Evolutionary conservation across 2,797 vertebrate species (phyloP).

Genomic region (Ceryle rudis): DNA sequence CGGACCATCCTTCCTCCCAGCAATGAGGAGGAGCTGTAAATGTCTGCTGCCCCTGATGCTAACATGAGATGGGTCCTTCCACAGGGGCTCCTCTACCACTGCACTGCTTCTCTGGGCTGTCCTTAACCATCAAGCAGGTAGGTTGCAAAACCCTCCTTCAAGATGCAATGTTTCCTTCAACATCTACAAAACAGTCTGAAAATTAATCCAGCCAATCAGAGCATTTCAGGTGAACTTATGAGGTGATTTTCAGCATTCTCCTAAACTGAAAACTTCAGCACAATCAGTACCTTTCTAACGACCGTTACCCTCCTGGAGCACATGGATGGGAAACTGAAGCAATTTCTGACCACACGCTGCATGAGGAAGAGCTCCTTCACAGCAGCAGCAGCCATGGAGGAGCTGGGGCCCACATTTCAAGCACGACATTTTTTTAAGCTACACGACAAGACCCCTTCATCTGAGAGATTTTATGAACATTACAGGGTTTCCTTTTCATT

Average conservation of each 20-base stretch:
- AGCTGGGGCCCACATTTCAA: background rate
- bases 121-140: background rate
- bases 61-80: background rate
- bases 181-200: background rate
- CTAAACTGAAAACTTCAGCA: background rate
- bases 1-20: background rate
- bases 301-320: background rate
- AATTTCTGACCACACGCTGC: rapidly evolving
- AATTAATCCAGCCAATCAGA: background rate
- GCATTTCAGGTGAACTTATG: background rate
- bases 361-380: background rate
- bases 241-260: background rate
- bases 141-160: background rate
- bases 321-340: background rate
- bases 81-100: background rate
- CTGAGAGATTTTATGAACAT: background rate
- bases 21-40: background rate
- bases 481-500: background rate
- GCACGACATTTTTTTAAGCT: too few species aligned
- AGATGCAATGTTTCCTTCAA: background rate
- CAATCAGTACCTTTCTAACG: background rate
- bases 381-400: background rate
- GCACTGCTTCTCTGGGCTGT: background rate
- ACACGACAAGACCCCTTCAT: background rate
- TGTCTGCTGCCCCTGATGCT: background rate